These are phyloP conservation scores for Quadriops clusia DNA, from an alignment of 2,888 invertebrate species.

Conservation along the genomic window DNA sequence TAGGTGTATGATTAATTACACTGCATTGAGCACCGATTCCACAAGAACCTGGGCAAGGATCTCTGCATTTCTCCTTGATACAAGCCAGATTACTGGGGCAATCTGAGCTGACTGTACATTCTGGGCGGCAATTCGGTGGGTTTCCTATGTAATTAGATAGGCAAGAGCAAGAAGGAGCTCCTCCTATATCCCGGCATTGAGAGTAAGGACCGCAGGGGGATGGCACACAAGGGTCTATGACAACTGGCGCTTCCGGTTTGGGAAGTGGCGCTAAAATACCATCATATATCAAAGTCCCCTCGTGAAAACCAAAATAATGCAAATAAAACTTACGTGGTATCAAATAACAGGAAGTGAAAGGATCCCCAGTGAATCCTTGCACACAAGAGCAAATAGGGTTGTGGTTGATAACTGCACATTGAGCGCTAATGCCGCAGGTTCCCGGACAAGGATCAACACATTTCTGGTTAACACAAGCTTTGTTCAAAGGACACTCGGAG, in stretches of 20 bases:
- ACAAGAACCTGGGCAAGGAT: conserved; percentile 70
- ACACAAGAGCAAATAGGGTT: conserved; percentile 51
- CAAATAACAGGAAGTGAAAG: conserved; percentile 41
- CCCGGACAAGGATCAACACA: no score
- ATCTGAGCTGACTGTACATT: conserved; percentile 59
- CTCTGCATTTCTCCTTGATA: conserved; percentile 60
- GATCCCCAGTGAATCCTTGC: conserved; percentile 53
- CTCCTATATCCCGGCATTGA: conserved; percentile 50
- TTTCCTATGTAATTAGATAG: conserved; percentile 50
- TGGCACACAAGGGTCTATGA: conserved; percentile 51
- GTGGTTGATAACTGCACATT: no score
- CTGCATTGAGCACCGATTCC: no score
- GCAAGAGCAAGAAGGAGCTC: conserved; percentile 51
- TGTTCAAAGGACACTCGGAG: no score
- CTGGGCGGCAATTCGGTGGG: conserved; percentile 58
- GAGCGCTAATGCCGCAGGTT: no score
- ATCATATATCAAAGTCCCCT: no score
- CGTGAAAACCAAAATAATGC: no score
- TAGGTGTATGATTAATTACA: no score
- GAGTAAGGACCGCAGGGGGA: conserved; percentile 65
- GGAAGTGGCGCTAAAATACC: conserved; percentile 22
- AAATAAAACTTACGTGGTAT: conserved; percentile 32
- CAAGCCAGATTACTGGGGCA: conserved; percentile 64
- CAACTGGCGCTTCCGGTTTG: conserved; percentile 14
- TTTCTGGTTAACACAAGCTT: no score